phyloP scores from a whole-genome alignment of 2,888 invertebrate species.

The Spodoptera exigua region DNA sequence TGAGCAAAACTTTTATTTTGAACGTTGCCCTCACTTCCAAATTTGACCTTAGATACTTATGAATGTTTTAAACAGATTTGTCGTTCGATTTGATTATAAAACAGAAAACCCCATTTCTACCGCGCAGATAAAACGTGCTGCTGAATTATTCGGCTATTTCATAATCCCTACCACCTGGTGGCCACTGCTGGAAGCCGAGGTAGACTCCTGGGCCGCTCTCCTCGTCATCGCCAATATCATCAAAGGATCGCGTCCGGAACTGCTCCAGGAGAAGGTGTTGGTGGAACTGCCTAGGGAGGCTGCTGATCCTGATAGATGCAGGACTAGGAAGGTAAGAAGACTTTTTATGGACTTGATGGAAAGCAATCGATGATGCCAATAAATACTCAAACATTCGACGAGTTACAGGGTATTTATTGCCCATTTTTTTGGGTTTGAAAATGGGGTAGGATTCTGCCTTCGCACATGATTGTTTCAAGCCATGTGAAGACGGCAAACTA shows the following conservation, averaged over 20 bases:
- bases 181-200: slow-evolving; percentile 90
- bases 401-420: no score
- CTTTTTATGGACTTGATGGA: no score
- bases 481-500: no score
- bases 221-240: slow-evolving; percentile 90
- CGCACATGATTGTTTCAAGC: no score
- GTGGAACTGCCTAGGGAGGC: slow-evolving; percentile 89
- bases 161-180: slow-evolving; percentile 92
- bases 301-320: slow-evolving; percentile 89
- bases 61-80: no score
- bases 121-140: slow-evolving; percentile 90
- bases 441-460: no score
- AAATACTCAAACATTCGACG: no score
- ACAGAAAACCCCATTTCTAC: background rate
- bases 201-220: slow-evolving; percentile 88
- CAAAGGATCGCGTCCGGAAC: slow-evolving; percentile 86
- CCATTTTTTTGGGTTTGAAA: no score
- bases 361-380: no score
- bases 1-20: slow-evolving; percentile 69
- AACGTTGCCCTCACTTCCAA: no score
- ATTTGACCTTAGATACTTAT: no score
- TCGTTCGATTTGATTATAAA: no score
- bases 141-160: slow-evolving; percentile 93
- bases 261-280: slow-evolving; percentile 79
- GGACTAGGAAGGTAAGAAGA: slow-evolving; percentile 86